Evolutionary conservation across 2,113 vertebrate genomes (phyloP).

Genomic region (Sus scrofa): T2T-Sscrofa CM000828.6:31677501-31678000

Average conservation of each 20-base stretch:
- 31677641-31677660: not conserved
- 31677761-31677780: not conserved
- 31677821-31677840: not conserved
- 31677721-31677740: not conserved
- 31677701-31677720: not conserved
- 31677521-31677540: not conserved
- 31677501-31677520: not conserved
- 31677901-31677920: not conserved
- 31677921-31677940: not conserved
- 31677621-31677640: not conserved
- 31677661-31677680: not conserved
- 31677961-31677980: not conserved
- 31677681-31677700: not conserved
- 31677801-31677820: not conserved
- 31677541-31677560: not conserved
- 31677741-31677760: not conserved
- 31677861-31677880: not conserved
- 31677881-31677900: not conserved
- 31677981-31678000: not conserved
- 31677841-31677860: not conserved
- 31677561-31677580: not conserved
- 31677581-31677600: not conserved
- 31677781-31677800: not conserved
- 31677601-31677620: not conserved
- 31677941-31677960: constrained; percentile 32